These are phyloP conservation scores for Amblyopsis hoosieri DNA, from an alignment of 2,797 vertebrate genomes.

Conservation along the genomic window DNA sequence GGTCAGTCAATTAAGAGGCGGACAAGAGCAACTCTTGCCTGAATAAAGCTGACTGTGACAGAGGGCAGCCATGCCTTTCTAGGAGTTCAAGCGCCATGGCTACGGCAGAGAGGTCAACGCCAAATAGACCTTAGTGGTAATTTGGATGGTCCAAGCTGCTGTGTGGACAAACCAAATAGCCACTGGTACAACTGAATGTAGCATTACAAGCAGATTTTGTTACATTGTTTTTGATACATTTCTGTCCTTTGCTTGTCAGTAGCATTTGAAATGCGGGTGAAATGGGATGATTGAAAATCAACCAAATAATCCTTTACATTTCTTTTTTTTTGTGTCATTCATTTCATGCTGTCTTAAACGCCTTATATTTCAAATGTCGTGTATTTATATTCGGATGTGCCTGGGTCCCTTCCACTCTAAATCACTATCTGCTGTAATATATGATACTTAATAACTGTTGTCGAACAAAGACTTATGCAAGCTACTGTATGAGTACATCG, in stretches of 20 bases:
- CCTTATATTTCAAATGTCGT: constrained; percentile 43
- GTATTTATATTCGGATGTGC: constrained; percentile 69
- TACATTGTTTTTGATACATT: constrained; percentile 50
- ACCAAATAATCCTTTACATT: constrained; percentile 68
- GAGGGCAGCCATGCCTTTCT: constrained; percentile 39
- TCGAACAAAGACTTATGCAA: constrained; percentile 31
- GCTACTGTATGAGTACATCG: constrained; percentile 30
- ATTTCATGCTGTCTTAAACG: constrained; percentile 28
- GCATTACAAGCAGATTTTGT: constrained; percentile 27
- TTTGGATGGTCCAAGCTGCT: constrained; percentile 9
- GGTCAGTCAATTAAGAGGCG: constrained; percentile 66
- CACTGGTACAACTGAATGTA: constrained; percentile 54
- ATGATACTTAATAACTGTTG: constrained; percentile 38
- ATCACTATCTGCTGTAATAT: constrained; percentile 52
- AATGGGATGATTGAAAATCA: constrained; percentile 42
- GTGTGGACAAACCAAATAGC: constrained; percentile 24
- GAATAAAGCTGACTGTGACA: constrained; percentile 48
- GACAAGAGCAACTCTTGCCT: not conserved
- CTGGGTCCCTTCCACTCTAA: constrained; percentile 48
- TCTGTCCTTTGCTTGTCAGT: constrained; percentile 51
- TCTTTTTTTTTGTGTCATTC: constrained; percentile 51
- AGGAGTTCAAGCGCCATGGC: constrained; percentile 25
- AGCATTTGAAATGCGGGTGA: constrained; percentile 45
- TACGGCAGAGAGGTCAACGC: constrained; percentile 25
- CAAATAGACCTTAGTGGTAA: constrained; percentile 21